Evolutionary conservation across 2,888 invertebrate genomes (phyloP).

Genomic region (Pammene fasciana): DNA sequence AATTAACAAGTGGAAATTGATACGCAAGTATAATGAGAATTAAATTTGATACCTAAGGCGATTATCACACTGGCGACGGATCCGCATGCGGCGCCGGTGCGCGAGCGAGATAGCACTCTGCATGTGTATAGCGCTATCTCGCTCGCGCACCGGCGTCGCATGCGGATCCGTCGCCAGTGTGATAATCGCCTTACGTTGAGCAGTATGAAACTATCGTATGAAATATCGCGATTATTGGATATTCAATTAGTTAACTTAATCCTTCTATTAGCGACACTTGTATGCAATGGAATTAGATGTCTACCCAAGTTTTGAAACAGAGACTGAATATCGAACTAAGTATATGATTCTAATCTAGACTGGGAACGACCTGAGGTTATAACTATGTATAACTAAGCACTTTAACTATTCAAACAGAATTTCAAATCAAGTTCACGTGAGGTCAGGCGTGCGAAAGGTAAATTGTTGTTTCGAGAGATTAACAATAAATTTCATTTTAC

Average conservation of each 20-base stretch:
- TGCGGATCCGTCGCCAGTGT: no score
- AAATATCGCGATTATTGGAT: background rate
- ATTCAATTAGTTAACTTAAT: background rate
- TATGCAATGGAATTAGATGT: background rate
- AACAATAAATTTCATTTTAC: slow-evolving; percentile 5
- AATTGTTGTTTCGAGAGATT: slow-evolving; percentile 14
- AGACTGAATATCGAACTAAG: background rate
- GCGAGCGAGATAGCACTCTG: no score
- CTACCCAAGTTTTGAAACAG: slow-evolving; percentile 3
- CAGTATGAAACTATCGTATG: background rate
- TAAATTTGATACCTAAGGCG: background rate
- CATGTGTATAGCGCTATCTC: no score
- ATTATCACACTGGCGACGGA: no score
- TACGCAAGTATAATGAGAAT: background rate
- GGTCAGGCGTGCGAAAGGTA: slow-evolving; percentile 22
- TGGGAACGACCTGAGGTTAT: slow-evolving; percentile 11
- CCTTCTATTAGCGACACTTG: background rate
- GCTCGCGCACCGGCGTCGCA: no score
- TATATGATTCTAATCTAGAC: slow-evolving; percentile 21
- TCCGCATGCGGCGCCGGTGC: no score
- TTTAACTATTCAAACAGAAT: slow-evolving; percentile 26
- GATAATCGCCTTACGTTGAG: no score
- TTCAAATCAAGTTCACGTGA: slow-evolving; percentile 27
- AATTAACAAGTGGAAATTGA: background rate
- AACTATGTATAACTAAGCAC: slow-evolving; percentile 6